phyloP scores from a whole-genome alignment of 2,888 invertebrate species.

The Xylophagus ater region DNA sequence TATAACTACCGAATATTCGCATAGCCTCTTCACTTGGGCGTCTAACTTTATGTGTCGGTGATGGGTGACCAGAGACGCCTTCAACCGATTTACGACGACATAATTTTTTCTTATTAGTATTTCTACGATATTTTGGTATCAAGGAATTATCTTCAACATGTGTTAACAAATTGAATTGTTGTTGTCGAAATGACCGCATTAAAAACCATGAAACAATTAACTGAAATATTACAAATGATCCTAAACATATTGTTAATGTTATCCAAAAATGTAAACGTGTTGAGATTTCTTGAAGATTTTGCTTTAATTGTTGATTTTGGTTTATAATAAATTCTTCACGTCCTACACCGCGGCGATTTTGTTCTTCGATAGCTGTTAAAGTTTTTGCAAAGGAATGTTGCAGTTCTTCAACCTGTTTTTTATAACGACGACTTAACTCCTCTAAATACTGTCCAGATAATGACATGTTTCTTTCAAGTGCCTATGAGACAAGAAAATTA shows the following conservation, averaged over 20 bases:
- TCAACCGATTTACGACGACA: slow-evolving; percentile 54
- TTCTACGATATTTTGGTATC: slow-evolving; percentile 15
- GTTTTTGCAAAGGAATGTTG: slow-evolving; percentile 74
- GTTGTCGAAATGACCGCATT: slow-evolving; percentile 2
- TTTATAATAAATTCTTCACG: slow-evolving; percentile 70
- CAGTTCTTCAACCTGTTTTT: slow-evolving; percentile 93
- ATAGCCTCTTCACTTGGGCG: slow-evolving; percentile 67
- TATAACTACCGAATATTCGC: slow-evolving; percentile 48
- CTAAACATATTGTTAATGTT: slow-evolving; percentile 11
- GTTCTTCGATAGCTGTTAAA: slow-evolving; percentile 58
- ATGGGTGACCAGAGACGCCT: slow-evolving; percentile 44
- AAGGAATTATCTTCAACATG: slow-evolving; percentile 9
- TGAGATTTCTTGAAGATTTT: slow-evolving; percentile 53
- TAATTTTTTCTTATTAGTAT: slow-evolving; percentile 18
- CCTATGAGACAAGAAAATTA: slow-evolving; percentile 43
- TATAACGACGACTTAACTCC: slow-evolving; percentile 88
- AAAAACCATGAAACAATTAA: slow-evolving; percentile 10
- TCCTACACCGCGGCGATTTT: slow-evolving; percentile 55
- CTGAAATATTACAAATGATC: slow-evolving; percentile 10
- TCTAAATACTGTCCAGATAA: slow-evolving; percentile 93
- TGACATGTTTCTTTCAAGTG: slow-evolving; percentile 93
- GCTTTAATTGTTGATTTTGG: slow-evolving; percentile 56
- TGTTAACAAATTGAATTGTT: slow-evolving; percentile 5
- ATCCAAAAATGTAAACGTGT: slow-evolving; percentile 43
- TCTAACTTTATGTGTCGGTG: slow-evolving; percentile 46